Conservation (phyloP, 2,113 vertebrate genomes). For the Daubentonia madagascariensis region DNA sequence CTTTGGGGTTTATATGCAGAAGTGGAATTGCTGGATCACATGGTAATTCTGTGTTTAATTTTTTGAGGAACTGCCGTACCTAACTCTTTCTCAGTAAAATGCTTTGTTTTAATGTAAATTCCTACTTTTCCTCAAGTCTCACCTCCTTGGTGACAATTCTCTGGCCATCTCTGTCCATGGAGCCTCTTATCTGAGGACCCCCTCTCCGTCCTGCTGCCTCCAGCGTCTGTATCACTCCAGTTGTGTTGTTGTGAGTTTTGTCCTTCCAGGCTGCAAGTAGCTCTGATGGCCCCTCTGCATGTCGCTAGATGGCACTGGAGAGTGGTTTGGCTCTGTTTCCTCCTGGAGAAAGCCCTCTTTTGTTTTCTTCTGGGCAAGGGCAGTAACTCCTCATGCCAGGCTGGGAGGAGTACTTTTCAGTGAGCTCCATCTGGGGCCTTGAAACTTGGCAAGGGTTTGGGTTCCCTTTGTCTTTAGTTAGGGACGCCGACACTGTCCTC, state of each 20-base stretch:
- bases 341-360: not conserved
- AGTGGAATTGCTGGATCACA: not conserved
- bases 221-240: rapidly evolving
- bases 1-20: too few species aligned
- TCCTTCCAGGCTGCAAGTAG: rapidly evolving
- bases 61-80: not conserved
- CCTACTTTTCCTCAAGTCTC: not conserved
- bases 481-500: not conserved
- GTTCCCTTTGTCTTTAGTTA: not conserved
- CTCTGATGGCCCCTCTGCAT: rapidly evolving
- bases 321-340: not conserved
- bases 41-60: not conserved
- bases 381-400: not conserved
- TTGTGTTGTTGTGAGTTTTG: rapidly evolving
- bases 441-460: not conserved
- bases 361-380: not conserved
- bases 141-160: not conserved
- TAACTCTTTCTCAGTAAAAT: not conserved
- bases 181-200: not conserved
- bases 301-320: constrained; percentile 60
- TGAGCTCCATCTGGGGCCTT: not conserved
- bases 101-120: not conserved
- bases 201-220: too few species aligned
- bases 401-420: too few species aligned
- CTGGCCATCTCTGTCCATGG: not conserved